These are phyloP conservation scores for Merops nubicus DNA, from an alignment of 2,113 vertebrate species.

Conservation along the genomic window DNA sequence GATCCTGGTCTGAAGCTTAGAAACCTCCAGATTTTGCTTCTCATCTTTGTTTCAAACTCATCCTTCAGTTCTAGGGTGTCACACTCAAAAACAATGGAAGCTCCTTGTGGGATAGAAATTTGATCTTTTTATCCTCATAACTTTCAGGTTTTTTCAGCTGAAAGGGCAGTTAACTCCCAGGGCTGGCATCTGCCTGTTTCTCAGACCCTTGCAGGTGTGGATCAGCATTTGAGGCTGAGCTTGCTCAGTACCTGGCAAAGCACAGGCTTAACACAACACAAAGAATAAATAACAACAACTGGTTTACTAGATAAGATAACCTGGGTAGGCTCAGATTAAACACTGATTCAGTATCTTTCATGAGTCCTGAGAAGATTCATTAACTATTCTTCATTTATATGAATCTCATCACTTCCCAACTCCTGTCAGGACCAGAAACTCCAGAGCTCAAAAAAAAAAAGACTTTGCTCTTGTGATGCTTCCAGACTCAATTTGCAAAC, in stretches of 20 bases:
- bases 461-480: constrained; percentile 23
- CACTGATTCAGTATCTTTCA: neutral
- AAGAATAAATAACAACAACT: neutral
- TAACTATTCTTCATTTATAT: neutral
- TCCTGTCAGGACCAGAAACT: constrained; percentile 6
- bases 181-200: neutral
- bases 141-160: neutral
- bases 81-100: neutral
- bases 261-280: neutral
- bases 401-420: neutral
- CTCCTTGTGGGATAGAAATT: neutral
- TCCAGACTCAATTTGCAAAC: constrained; percentile 60
- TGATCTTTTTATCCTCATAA: neutral
- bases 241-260: neutral
- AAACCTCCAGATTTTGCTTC: neutral
- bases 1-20: neutral
- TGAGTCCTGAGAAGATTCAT: neutral
- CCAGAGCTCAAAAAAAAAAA: neutral
- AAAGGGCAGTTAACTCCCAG: neutral
- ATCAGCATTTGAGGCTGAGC: neutral
- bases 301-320: neutral
- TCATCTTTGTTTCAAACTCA: neutral
- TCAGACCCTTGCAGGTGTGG: neutral
- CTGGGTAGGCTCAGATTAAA: neutral
- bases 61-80: neutral